Evolutionary conservation across 1,140 invertebrate species (phyloP), one percentile per base, ranked within the genome.

Genomic region (Halictus rubicundus): DNA sequence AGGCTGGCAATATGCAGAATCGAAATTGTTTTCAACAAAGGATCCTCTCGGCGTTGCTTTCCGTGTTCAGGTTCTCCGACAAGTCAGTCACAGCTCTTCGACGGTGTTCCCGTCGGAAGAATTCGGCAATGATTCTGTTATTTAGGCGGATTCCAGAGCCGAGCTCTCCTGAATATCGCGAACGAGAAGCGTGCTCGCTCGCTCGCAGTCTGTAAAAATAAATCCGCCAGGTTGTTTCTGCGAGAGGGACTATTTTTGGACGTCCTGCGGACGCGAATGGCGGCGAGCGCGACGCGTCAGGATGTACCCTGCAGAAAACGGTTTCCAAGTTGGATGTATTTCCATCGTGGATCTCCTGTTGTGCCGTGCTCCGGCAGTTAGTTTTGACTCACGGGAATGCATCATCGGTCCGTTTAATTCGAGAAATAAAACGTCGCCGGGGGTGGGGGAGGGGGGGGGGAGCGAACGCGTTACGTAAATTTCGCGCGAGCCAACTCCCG

Each of bases 381-480:
- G 42, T 46, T n/a, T n/a, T 32, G 76, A 72, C 3, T 72, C 76
- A 72, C 60, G 46, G 42, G 72, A 65, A 64, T 78, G 54, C 49
- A 57, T 57, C 39, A 46, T 46, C 39, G 64, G 7, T 6, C 23
- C 8, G 14, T 5, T n/a, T 25, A 37, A 49, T 77, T 69, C 75
- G 52, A 42, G 52, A 75, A 75, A 68, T 75, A 68, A 68, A 75
- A 9, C 39, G 16, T 0, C 37, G 27, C 16, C 16, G 25, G 25
- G 54, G 54, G 52, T n/a, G n/a, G n/a, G n/a, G n/a, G n/a, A n/a
- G n/a, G n/a, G n/a, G n/a, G n/a, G n/a, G n/a, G n/a, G n/a, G n/a
- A n/a, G 42, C 39, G n/a, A 19, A 2, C 23, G 21, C 25, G 65
- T 77, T 77, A 60, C 75, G 75, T 77, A 77, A 76, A 70, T 77